These are phyloP conservation scores for Galagoides demidoff DNA, from an alignment of 2,797 vertebrate species.

Conservation along the genomic window DNA sequence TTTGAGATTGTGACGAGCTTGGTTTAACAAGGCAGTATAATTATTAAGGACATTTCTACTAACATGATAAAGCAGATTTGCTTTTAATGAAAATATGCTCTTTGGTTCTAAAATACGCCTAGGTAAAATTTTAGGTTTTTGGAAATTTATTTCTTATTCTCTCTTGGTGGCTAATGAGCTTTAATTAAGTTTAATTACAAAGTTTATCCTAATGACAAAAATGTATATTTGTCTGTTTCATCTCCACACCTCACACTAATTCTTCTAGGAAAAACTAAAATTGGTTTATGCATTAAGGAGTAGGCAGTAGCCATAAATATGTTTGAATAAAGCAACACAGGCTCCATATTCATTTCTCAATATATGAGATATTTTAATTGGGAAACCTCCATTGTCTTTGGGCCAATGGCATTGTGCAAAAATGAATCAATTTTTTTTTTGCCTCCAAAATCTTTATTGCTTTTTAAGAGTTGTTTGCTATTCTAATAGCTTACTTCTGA, in stretches of 20 bases:
- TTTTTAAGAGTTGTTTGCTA: not conserved
- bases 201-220: constrained; percentile 56
- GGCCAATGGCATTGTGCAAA: not conserved
- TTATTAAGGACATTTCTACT: constrained; percentile 91
- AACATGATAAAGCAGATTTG: constrained; percentile 94
- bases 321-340: not conserved
- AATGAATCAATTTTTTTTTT: not conserved
- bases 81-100: constrained; percentile 83
- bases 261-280: not conserved
- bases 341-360: not conserved
- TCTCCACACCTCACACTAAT: not conserved
- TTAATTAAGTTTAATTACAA: constrained; percentile 66
- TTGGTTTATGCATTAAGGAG: not conserved
- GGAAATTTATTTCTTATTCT: constrained; percentile 43
- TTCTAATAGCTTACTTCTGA: not conserved
- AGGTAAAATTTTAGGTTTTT: constrained; percentile 29
- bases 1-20: constrained; percentile 90
- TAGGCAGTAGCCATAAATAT: not conserved
- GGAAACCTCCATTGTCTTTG: not conserved
- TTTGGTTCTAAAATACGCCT: constrained; percentile 57
- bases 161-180: constrained; percentile 38
- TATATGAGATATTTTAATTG: constrained; percentile 32
- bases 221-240: not conserved
- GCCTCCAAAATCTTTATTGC: not conserved
- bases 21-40: constrained; percentile 91